A percentile compares a stretch with the other conserved stretches of the same genome.
Conservation (phyloP, 2,888 invertebrate genomes). For the Hydraecia micacea region DNA sequence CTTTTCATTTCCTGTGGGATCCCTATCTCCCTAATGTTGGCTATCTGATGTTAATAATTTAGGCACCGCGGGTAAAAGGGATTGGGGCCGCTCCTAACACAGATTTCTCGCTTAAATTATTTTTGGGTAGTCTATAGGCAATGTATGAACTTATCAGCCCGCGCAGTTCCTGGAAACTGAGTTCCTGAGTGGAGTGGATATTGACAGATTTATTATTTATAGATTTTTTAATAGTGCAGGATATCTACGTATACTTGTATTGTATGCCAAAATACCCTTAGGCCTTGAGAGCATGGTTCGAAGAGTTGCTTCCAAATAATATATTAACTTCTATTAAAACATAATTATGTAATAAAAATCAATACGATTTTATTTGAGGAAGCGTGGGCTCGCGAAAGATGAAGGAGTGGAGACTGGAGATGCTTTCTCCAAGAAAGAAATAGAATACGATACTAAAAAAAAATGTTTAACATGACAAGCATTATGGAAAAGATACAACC, state of each 20-base stretch:
- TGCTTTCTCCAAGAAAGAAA: not conserved
- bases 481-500: not conserved
- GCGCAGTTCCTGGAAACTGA: not conserved
- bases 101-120: conserved; percentile 52
- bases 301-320: not conserved
- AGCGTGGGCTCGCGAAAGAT: not conserved
- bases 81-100: conserved; percentile 43
- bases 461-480: not conserved
- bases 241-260: not conserved
- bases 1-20: conserved; percentile 70
- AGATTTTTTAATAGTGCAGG: not conserved
- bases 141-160: conserved; percentile 15
- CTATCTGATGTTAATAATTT: conserved; percentile 73
- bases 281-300: not conserved
- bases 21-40: conserved; percentile 49
- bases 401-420: not conserved
- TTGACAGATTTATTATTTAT: not conserved
- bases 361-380: not conserved
- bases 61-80: conserved; percentile 49
- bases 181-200: not conserved
- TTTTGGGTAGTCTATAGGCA: conserved; percentile 35
- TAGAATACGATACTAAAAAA: not conserved
- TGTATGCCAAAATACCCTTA: not conserved
- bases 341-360: not conserved
- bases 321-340: not conserved